Evolutionary conservation across 2,797 vertebrate genomes (phyloP), one percentile per base, ranked within the genome.

Genomic region (Chelmon rostratus): DNA sequence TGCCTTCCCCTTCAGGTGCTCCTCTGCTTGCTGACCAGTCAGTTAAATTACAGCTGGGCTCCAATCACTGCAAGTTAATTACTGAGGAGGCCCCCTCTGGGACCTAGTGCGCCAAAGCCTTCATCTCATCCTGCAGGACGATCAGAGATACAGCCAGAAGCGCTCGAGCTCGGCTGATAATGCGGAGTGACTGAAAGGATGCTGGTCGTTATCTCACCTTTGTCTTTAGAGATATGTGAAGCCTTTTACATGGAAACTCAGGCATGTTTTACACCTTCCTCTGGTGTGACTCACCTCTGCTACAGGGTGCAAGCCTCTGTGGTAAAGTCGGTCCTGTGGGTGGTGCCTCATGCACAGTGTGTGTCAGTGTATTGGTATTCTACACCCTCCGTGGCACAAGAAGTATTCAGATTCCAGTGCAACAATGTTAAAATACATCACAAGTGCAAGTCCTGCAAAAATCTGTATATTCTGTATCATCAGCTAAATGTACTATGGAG

Each of bases 21-120:
- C 31, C 64, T 73, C 46, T 15, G 70, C 49, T 64, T 62, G 64
- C 73, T 78, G 81, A 84, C 80, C 47, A 76, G 59, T 68, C 82
- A 50, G 68, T 83, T 83, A 93, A 90, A 94, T 94, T 93, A 94
- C 77, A 82, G 66, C 76, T 78, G 3, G 1, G 73, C 85, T 90
- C 52, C 78, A 82, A 85, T 93, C 82, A 85, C 73, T 75, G 79
- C 59, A 68, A 53, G 82, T 85, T 89, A 93, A 94, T 90, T 86
- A 92, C 86, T 70, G 72, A 83, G 87, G 66, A 86, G 76, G 42
- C 69, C 73, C 74, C 83, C 68, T 57, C 33, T 3, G 80, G 71
- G 83, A 69, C 59, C n/a, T 59, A 87, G 79, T 75, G 70, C 75
- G 85, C 38, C 77, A 59, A 86, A 80, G 68, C 87, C 81, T 68